Evolutionary conservation across 2,113 vertebrate species (phyloP).

Genomic region (Chlorodrepanis virens): DNA sequence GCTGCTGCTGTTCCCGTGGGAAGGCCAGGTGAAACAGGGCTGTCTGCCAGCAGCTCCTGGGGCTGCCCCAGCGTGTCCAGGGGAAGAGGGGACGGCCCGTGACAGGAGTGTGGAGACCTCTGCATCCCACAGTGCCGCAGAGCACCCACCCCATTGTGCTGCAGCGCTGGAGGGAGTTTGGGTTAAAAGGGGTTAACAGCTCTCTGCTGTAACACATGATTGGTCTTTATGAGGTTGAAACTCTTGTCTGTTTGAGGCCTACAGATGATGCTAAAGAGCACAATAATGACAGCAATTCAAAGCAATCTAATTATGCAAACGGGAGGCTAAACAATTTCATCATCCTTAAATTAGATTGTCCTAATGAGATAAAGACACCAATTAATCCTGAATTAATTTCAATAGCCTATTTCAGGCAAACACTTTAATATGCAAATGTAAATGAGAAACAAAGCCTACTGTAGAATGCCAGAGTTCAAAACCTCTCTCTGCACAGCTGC

Average conservation of each 20-base stretch:
- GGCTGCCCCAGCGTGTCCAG: neutral
- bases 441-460: constrained; percentile 91
- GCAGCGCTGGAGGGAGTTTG: constrained; percentile 60
- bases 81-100: neutral
- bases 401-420: constrained; percentile 93
- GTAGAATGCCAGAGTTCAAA: constrained; percentile 87
- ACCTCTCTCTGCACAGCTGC: constrained; percentile 84
- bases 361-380: constrained; percentile 99
- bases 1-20: accelerated
- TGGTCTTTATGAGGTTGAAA: constrained; percentile 96
- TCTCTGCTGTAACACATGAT: constrained; percentile 89
- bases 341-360: constrained; percentile 99
- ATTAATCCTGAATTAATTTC: constrained; percentile 99
- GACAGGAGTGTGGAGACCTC: neutral
- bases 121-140: accelerated
- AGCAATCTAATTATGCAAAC: constrained; percentile 99
- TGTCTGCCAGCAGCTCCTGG: neutral
- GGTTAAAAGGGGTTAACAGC: constrained; percentile 83
- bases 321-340: constrained; percentile 97
- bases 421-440: constrained; percentile 96
- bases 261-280: constrained; percentile 94
- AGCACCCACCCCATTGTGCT: neutral
- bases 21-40: neutral
- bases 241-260: constrained; percentile 90
- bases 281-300: constrained; percentile 99